Evolutionary conservation across 1,140 invertebrate genomes (phyloP), one percentile per base, ranked within the genome.

Genomic region (Bombus confusus): DNA sequence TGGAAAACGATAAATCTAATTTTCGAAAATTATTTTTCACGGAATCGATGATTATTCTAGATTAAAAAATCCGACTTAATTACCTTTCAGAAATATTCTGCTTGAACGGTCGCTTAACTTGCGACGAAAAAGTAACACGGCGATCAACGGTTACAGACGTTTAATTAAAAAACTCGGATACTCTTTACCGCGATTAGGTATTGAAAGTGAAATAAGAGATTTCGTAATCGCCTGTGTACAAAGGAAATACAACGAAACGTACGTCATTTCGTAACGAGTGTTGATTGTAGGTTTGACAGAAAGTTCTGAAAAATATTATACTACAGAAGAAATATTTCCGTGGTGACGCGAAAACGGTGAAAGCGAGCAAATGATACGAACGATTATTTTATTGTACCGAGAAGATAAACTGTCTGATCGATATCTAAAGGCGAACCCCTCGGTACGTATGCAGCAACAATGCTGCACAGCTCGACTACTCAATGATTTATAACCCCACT

Each of bases 401-500:
- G 52, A 57, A 79, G 82, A 78, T 84, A 71, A 84, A 78, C 75
- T 84, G 47, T 47, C 75, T 80, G 76, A 89, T 89, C 88, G 57
- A 89, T 89, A 88, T 84, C 76, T 88, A 86, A 69, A 89, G 75
- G 86, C 68, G 57, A 64, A 86, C 62, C 57, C 72, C 75, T 74
- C 59, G 15, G 25, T 79, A 59, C 72, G 62, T 57, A 85, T 80
- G 68, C 82, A 69, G 64, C 52, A 83, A 69, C 81, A 86, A 80
- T 66, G 59, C 59, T 81, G 62, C 72, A 85, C 76, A 59, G 75
- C 80, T 85, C 82, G 47, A 25, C 75, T 79, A 75, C 57, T 89
- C 87, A 85, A 89, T 88, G 78, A 89, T 89, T 89, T 82, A 89
- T 86, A 74, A 78, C 37, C 37, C 74, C 64, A 87, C 83, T 89